phyloP scores from a whole-genome alignment of 2,113 vertebrate species.

The Tupaia tana region DNA sequence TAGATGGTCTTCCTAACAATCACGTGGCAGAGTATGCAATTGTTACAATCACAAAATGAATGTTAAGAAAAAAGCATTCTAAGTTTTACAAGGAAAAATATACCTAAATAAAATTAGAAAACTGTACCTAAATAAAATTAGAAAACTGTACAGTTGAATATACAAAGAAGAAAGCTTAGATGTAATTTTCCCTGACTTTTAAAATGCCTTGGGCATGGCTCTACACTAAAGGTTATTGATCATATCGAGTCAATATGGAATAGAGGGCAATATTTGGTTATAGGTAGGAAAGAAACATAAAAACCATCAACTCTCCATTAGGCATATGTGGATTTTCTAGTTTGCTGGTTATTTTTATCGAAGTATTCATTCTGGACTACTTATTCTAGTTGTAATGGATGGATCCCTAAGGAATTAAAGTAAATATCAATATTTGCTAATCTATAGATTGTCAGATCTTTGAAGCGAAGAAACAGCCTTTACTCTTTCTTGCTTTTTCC shows the following conservation, averaged over 20 bases:
- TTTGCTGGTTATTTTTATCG: background rate
- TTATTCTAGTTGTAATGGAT: slow-evolving; percentile 26
- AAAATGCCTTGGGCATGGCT: background rate
- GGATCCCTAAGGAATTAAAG: background rate
- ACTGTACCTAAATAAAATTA: background rate
- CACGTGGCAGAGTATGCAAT: background rate
- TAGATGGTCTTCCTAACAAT: background rate
- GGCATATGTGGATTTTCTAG: background rate
- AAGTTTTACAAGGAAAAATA: background rate
- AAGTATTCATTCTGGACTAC: slow-evolving; percentile 15
- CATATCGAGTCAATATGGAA: slow-evolving; percentile 14
- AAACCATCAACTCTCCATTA: slow-evolving; percentile 46
- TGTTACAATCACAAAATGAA: background rate
- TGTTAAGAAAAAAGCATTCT: background rate
- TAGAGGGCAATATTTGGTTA: slow-evolving; percentile 14
- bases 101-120: background rate
- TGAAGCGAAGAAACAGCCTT: background rate
- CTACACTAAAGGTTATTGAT: slow-evolving; percentile 56
- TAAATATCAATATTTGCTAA: slow-evolving; percentile 32
- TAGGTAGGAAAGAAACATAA: slow-evolving; percentile 43
- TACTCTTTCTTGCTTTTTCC: background rate
- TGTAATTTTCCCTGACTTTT: slow-evolving; percentile 41
- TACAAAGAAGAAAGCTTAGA: background rate
- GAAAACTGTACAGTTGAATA: background rate
- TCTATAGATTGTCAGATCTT: background rate